Base-by-base conservation (phyloP, 2,113 vertebrate species). In the Notothenia coriiceps region DNA sequence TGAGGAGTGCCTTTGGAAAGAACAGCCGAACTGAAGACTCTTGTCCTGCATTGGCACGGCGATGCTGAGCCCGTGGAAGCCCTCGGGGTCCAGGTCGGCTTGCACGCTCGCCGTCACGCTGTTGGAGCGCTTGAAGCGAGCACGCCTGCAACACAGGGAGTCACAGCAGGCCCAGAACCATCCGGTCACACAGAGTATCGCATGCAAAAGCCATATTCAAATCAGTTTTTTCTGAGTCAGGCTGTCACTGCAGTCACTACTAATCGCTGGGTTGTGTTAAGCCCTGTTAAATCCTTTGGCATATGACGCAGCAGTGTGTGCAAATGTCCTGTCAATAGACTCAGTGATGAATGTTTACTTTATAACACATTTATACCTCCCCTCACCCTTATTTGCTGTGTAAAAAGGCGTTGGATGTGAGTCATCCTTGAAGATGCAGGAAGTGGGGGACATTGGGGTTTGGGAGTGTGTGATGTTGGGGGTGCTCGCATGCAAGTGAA, bases 101-200 rank as follows among this genome's bases (percentile, higher is more conserved):
- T 99, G 98, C 88, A 99, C 98, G 0, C 97, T 97, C 0, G 98
- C 98, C 0, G 98, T 99, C 92, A 99, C 98, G 0, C 98, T 99
- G 95, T 99, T 99, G 93, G 98, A 99, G 88, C 98, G 97, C 91
- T 98, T 99, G 95, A 99, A 98, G 66, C 98, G 96, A 0, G 98
- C 96, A 43, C 97, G 95, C 89, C 98, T 99, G 91, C 51, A 81
- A 87, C 70, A 85, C 55, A 80, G 33, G 69, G 55, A 79, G 75
- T 72, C 64, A 74, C 44, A 51, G 60, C 52, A 3, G 81, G 67
- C 79, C 68, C 49, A 15, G 43, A 74, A 64, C 57, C 65, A 43
- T 59, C 29, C 61, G 61, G 60, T 89, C 80, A 88, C 66, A 68
- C 35, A 13, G 11, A 65, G 71, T 15, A 70, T 70, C 3, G 25